phyloP scores from a whole-genome alignment of 2,113 vertebrate genomes.

The Silurus asotus region DNA sequence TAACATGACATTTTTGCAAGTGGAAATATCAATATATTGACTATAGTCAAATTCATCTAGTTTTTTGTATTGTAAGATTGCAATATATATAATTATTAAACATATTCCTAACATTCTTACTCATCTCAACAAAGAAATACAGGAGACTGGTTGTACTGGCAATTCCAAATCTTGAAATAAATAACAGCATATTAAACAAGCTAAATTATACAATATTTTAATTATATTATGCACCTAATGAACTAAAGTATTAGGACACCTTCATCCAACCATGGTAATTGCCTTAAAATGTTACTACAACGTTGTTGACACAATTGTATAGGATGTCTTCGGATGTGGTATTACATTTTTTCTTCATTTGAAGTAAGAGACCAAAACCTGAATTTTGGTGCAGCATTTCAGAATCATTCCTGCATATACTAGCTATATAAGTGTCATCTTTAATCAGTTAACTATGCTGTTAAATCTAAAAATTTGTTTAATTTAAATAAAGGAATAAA shows the following conservation, averaged over 20 bases:
- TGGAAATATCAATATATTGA: background rate
- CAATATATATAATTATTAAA: background rate
- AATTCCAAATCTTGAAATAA: background rate
- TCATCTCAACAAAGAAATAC: background rate
- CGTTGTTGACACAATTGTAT: too few species aligned
- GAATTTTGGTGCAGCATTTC: background rate
- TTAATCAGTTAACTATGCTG: background rate
- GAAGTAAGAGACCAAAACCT: too few species aligned
- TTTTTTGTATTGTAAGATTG: background rate
- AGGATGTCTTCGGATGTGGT: too few species aligned
- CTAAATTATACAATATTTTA: background rate
- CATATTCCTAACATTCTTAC: background rate
- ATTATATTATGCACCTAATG: too few species aligned
- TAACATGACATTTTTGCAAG: background rate
- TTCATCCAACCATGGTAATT: too few species aligned
- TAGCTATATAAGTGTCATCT: background rate
- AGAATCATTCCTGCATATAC: background rate
- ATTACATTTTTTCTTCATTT: too few species aligned
- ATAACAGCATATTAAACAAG: background rate
- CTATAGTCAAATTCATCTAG: background rate
- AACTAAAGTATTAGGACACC: too few species aligned
- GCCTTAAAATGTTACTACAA: too few species aligned
- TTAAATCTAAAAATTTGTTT: background rate
- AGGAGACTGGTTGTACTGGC: background rate
- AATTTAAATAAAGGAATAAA: background rate